Evolutionary conservation across 2,888 invertebrate species (phyloP), one percentile per base, ranked within the genome.

Genomic region (Drosophila cognata): DNA sequence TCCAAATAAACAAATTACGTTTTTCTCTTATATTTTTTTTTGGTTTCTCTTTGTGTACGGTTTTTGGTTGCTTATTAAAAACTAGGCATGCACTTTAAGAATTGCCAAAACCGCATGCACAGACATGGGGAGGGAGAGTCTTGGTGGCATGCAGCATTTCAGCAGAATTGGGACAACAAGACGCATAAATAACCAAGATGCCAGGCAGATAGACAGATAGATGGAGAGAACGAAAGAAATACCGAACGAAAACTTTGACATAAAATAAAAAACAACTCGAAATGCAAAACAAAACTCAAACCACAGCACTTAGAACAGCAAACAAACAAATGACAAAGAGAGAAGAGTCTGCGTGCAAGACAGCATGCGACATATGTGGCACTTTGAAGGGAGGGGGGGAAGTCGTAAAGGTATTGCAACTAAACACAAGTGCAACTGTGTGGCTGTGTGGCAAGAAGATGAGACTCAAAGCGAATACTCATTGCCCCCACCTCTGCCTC

Each of bases 111-210:
- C 77, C 70, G 63, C 84, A 70, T 35, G 64, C 52, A 64, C 36
- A 62, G 11, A 16, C n/a, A 55, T 7, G 36, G 25, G 28, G 25
- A 55, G n/a, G 4, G 8, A 16, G 16, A 4, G n/a, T 16, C 35
- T 41, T 55, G 68, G 71, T 63, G 70, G 71, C 74, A 56, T 55
- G 84, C 84, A 74, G 82, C 71, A 76, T 77, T 78, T 82, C 78
- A 78, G 58, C 78, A 83, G 87, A 87, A 87, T 87, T 87, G 90
- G 87, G 88, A 87, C 87, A 86, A 74, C 89, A 76, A 88, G 87
- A 86, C 86, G 88, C 88, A 87, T 87, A 87, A 87, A 89, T 89
- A 87, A 88, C 90, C 86, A 81, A 75, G 77, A 88, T 88, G 88
- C 90, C 81, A 84, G 28, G 5, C 56, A 56, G 38, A 56, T 50